Evolutionary conservation across 2,797 vertebrate species (phyloP).

Genomic region (Pitangus sulphuratus): DNA sequence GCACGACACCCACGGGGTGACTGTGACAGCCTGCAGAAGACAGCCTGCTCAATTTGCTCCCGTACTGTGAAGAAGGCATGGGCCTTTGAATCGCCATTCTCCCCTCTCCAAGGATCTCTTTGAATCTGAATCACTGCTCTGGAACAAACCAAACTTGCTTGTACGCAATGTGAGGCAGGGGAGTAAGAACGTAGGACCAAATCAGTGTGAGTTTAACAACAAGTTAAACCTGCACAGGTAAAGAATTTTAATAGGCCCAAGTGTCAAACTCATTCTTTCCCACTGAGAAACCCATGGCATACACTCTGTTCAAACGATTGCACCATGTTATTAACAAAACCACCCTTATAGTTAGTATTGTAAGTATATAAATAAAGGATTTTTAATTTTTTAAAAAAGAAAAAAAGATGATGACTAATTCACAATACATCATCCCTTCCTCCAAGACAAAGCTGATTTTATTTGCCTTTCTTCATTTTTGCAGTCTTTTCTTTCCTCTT

Average conservation of each 20-base stretch:
- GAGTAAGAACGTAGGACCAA: not conserved
- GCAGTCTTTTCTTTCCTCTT: conserved; percentile 92
- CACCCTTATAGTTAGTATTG: not conserved
- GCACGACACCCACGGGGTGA: not conserved
- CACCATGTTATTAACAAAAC: not conserved
- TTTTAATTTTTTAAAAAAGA: not conserved
- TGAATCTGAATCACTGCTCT: not conserved
- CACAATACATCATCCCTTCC: not conserved
- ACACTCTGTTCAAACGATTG: not conserved
- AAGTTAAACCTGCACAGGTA: not conserved
- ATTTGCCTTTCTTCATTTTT: conserved; percentile 90
- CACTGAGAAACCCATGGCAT: not conserved
- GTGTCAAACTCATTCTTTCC: not conserved
- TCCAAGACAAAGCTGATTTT: not conserved
- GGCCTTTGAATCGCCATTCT: not conserved
- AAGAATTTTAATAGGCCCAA: not conserved
- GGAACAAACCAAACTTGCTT: not conserved
- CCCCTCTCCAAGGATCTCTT: not conserved
- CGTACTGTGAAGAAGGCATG: not conserved
- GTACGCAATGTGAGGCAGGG: not conserved
- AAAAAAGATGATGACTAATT: not conserved
- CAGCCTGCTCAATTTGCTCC: not conserved
- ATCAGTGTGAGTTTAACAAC: not conserved
- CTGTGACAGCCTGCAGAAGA: not conserved
- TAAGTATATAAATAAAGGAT: not conserved